Conservation (phyloP, 2,888 invertebrate species). For the Caprella mutica region DNA sequence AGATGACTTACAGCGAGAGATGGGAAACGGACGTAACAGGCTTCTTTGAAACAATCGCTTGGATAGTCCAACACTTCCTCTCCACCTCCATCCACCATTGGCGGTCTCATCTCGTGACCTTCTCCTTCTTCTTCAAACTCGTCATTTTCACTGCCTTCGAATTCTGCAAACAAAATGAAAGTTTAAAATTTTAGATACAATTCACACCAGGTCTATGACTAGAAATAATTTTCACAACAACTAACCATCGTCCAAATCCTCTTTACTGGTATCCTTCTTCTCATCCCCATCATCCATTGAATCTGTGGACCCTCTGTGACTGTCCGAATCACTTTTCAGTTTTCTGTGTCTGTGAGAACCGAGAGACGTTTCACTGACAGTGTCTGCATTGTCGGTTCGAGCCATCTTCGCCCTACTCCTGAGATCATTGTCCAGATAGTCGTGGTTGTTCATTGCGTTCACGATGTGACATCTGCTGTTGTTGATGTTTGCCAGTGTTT, state of each 20-base stretch:
- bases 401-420: conserved; percentile 28
- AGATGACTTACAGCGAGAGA: conserved; percentile 35
- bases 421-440: conserved; percentile 32
- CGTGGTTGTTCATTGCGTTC: conserved; percentile 31
- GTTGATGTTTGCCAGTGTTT: conserved; percentile 21
- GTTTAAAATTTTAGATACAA: too few species aligned
- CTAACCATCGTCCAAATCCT: conserved; percentile 56
- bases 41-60: conserved; percentile 61
- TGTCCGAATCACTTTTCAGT: conserved; percentile 63
- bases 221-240: not conserved
- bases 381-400: conserved; percentile 27
- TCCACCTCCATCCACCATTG: conserved; percentile 61
- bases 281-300: conserved; percentile 55
- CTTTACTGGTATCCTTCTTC: conserved; percentile 79
- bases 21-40: conserved; percentile 39
- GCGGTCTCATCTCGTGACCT: conserved; percentile 37
- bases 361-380: conserved; percentile 70
- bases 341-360: conserved; percentile 82
- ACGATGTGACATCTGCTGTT: conserved; percentile 28
- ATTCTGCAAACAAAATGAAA: conserved; percentile 38
- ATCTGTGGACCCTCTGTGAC: conserved; percentile 78
- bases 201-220: too few species aligned
- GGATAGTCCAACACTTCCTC: conserved; percentile 68
- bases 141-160: conserved; percentile 43
- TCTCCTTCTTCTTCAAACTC: conserved; percentile 48